These are phyloP conservation scores for Synergus laeviventris DNA, from an alignment of 2,888 invertebrate genomes.

Conservation along the genomic window DNA sequence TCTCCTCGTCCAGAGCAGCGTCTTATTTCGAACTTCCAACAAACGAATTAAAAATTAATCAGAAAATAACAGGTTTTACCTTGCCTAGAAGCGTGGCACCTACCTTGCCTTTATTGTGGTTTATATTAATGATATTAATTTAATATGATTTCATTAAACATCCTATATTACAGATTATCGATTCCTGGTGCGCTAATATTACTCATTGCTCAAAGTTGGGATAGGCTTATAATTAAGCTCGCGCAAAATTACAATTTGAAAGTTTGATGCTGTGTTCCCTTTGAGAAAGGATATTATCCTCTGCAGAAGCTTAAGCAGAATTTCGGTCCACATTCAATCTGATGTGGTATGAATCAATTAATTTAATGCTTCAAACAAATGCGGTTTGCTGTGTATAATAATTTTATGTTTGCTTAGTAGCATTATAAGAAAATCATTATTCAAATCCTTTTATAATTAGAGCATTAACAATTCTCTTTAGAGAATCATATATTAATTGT, in stretches of 20 bases:
- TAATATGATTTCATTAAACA: background rate
- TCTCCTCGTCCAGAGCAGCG: too few relatives aligned
- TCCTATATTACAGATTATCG: background rate
- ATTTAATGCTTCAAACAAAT: background rate
- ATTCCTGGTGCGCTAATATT: background rate
- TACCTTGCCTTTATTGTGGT: background rate
- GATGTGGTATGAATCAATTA: background rate
- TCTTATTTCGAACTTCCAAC: background rate
- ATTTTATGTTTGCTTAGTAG: background rate
- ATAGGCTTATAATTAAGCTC: background rate
- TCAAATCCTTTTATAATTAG: background rate
- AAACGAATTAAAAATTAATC: background rate
- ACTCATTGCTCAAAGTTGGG: background rate
- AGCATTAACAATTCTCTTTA: background rate
- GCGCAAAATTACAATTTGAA: background rate
- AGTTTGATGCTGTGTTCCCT: background rate
- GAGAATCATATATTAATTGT: too few relatives aligned
- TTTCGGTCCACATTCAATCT: background rate
- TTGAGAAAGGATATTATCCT: background rate
- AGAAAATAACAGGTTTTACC: background rate
- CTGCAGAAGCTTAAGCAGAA: background rate
- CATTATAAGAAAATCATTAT: background rate
- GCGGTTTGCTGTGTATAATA: conserved; percentile 3
- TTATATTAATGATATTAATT: too few relatives aligned
- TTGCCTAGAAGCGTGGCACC: too few relatives aligned